Conservation (phyloP, 2,113 vertebrate genomes). For the Osmerus mordax region DNA sequence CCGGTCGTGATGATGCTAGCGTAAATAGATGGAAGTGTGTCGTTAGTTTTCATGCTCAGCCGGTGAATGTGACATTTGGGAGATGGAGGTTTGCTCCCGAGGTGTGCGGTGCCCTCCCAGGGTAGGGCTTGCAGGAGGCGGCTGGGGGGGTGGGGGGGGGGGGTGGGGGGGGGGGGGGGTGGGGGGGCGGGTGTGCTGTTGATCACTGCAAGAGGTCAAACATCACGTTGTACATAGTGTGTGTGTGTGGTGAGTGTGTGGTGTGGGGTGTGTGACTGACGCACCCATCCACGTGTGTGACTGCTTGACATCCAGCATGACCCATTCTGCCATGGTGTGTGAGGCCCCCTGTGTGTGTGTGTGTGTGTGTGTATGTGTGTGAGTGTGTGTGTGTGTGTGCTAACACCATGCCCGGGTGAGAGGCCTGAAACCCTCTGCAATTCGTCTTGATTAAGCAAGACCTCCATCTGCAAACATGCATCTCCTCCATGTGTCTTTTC, state of each 20-base stretch:
- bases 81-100: conserved; percentile 28
- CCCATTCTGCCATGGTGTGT: too few species aligned
- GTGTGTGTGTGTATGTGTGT: background rate
- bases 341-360: too few species aligned
- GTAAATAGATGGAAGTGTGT: conserved; percentile 61
- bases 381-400: background rate
- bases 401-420: background rate
- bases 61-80: conserved; percentile 40
- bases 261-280: background rate
- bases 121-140: background rate
- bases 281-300: background rate
- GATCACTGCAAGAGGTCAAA: conserved; percentile 14
- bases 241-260: conserved; percentile 12
- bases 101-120: conserved; percentile 26
- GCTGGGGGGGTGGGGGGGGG: background rate
- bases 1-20: conserved; percentile 52
- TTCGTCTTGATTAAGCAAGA: conserved; percentile 65
- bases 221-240: conserved; percentile 5
- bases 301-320: background rate
- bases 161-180: background rate
- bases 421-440: conserved; percentile 37
- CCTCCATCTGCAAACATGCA: conserved; percentile 55
- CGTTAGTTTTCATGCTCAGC: conserved; percentile 37
- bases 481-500: conserved; percentile 63
- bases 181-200: background rate